A percentile compares a stretch with the other conserved stretches of the same genome.
phyloP scores from a whole-genome alignment of 2,797 vertebrate genomes.

The Lerista edwardsae region DNA sequence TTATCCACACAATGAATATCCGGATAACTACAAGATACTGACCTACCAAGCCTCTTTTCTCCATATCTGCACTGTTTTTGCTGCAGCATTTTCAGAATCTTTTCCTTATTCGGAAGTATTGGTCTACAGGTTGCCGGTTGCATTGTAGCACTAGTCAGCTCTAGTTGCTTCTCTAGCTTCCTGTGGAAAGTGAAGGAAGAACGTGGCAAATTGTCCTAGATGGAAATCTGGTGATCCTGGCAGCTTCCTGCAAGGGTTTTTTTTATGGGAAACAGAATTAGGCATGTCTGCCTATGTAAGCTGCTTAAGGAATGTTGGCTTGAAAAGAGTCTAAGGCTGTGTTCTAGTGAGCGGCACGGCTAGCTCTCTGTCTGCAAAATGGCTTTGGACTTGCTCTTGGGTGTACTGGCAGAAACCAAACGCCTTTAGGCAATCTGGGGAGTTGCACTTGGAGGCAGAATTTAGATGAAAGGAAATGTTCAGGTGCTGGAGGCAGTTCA shows the following conservation, averaged over 20 bases:
- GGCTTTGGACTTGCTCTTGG: not conserved
- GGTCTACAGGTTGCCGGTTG: not conserved
- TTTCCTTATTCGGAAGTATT: not conserved
- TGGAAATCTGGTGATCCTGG: constrained; percentile 1
- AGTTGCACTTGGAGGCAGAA: not conserved
- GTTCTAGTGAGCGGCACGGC: not conserved
- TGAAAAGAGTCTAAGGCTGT: not conserved
- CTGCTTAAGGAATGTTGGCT: not conserved
- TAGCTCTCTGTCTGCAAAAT: not conserved
- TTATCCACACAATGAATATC: not conserved
- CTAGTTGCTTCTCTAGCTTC: not conserved
- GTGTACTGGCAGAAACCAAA: not conserved
- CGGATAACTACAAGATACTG: not conserved
- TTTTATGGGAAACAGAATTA: not conserved
- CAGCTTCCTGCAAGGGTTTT: not conserved
- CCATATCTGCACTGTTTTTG: too few relatives aligned
- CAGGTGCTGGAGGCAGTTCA: not conserved
- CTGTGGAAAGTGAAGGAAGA: not conserved
- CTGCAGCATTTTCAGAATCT: not conserved
- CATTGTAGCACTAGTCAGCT: too few relatives aligned
- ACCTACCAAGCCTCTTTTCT: too few relatives aligned
- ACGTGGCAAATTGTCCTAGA: not conserved
- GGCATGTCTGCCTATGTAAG: not conserved
- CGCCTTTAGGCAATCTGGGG: too few relatives aligned
- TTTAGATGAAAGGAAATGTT: not conserved